phyloP scores from a whole-genome alignment of 2,113 vertebrate genomes.

The Pachyramphus minor region DNA sequence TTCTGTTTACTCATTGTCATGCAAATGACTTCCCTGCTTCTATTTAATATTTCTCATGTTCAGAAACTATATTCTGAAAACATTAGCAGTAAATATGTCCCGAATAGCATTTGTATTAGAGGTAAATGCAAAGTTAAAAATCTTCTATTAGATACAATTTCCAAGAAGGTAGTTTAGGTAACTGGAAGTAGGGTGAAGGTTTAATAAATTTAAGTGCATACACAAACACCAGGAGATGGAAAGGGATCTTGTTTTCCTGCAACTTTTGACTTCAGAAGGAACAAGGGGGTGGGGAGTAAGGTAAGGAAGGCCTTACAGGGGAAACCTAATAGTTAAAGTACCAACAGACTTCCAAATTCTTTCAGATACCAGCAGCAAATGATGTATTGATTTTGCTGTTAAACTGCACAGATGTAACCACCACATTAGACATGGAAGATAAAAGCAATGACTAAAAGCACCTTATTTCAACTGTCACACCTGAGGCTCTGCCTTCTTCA shows the following conservation, averaged over 20 bases:
- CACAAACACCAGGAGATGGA: neutral
- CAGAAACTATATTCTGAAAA: neutral
- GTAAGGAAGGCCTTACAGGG: neutral
- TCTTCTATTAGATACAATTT: neutral
- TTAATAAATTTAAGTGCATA: neutral
- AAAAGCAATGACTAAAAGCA: slow-evolving; percentile 78
- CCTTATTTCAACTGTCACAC: slow-evolving; percentile 81
- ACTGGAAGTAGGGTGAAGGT: neutral
- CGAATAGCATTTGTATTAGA: neutral
- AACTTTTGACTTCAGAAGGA: neutral
- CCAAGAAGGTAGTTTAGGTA: neutral
- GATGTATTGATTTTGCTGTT: slow-evolving; percentile 82
- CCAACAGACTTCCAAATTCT: slow-evolving; percentile 67
- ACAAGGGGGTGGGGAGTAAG: fast-evolving
- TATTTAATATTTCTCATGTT: neutral
- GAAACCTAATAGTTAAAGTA: slow-evolving; percentile 74
- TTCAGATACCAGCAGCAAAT: slow-evolving; percentile 72
- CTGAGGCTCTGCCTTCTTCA: slow-evolving; percentile 76
- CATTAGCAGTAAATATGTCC: neutral
- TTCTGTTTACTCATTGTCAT: neutral
- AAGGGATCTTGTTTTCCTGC: neutral
- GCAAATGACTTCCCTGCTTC: neutral
- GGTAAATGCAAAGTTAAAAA: neutral
- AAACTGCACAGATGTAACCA: slow-evolving; percentile 80
- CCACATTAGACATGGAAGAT: slow-evolving; percentile 81